Base-by-base conservation (phyloP, 2,113 vertebrate species). In the Agelaius tricolor region DNA sequence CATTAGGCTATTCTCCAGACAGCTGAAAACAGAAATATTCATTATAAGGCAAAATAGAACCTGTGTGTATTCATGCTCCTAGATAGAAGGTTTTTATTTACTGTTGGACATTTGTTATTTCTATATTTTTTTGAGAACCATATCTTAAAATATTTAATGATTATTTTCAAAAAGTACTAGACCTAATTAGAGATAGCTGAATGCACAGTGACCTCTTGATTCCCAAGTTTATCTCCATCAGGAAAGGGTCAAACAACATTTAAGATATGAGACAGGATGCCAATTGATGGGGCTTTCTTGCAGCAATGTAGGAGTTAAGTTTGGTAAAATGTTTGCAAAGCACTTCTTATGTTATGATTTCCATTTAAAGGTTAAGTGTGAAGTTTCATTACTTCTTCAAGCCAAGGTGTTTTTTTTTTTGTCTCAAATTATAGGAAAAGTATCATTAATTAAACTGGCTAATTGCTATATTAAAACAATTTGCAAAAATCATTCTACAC, bases 401-500 rank as follows among this genome's bases (percentile, higher is more conserved):
- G 52, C 69, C 33, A 67, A 74, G 44, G 5, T 37, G 12, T 0
- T 24, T 61, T 77, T 85, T 78, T 51, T 47, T 51, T 51, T 4
- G 6, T 20, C 62, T 76, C 41, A 72, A 72, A 87, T 87, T 81
- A 49, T 41, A 51, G 68, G 28, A 85, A 72, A 89, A 41, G n/a
- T 89, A n/a, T 89, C 8, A 1, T 66, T 72, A 87, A 19, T 84
- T 39, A 87, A 89, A 49, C 30, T 65, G 61, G 30, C 54, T 95
- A 94, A 94, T 93, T 89, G 58, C 73, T 84, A 4, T 75, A 46
- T 91, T 95, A 82, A 84, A 84, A 79, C 77, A 82, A 79, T 78
- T 94, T 91, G 28, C 54, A 76, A 51, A 87, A 79, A 24, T 22
- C 5, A 0, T 52, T 14, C 44, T 78, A 17, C 7, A 12, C 15